These are phyloP conservation scores for Bombus picipes DNA, from an alignment of 1,140 invertebrate species.

Conservation along the genomic window DNA sequence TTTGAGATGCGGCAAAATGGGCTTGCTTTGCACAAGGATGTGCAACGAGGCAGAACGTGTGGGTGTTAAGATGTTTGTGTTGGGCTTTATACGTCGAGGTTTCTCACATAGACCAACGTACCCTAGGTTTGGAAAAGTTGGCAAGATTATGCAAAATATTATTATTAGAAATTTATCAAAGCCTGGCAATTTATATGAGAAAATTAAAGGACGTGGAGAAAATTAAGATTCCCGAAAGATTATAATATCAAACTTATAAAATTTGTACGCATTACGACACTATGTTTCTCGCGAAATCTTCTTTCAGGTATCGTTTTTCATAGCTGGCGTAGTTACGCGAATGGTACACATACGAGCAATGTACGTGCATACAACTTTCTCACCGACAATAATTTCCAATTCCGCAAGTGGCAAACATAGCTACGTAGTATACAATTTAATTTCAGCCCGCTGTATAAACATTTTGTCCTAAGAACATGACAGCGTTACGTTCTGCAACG, in stretches of 20 bases:
- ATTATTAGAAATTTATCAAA: neutral
- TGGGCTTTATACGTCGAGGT: neutral
- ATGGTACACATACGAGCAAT: neutral
- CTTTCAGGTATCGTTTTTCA: neutral
- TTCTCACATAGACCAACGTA: neutral
- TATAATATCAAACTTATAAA: too few relatives aligned
- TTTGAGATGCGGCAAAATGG: neutral
- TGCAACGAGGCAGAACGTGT: neutral
- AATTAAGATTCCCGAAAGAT: too few relatives aligned
- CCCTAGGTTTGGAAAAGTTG: too few relatives aligned
- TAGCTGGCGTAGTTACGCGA: too few relatives aligned
- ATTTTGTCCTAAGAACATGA: neutral
- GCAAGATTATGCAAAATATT: neutral
- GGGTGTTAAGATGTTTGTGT: neutral
- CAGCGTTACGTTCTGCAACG: neutral
- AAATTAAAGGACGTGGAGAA: neutral
- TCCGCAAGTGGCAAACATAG: neutral
- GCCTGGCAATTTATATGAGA: fast-evolving
- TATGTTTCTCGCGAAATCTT: neutral
- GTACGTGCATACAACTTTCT: neutral
- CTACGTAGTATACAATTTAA: too few relatives aligned
- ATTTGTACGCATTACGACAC: too few relatives aligned
- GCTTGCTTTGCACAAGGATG: neutral
- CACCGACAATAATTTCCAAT: slow-evolving; percentile 1
- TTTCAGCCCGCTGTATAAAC: neutral